Evolutionary conservation across 2,888 invertebrate genomes (phyloP), one percentile per base, ranked within the genome.

Genomic region (Marronus borbonicus): DNA sequence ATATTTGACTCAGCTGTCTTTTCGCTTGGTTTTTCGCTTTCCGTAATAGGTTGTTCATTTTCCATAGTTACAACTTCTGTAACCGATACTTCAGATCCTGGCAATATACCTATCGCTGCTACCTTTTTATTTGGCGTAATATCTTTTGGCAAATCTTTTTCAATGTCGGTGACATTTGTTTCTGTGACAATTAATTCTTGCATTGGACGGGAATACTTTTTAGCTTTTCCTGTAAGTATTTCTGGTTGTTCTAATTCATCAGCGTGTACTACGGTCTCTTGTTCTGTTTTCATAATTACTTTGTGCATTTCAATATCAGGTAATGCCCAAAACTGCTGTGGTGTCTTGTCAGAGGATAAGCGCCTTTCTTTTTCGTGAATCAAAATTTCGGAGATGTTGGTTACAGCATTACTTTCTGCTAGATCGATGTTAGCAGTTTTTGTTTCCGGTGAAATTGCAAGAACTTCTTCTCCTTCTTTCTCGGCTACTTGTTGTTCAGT

Each of bases 41-140:
- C 83, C 24, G 85, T 87, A 44, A 91, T 86, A 79, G 84, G 88
- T 86, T 88, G 86, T 89, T 92, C 92, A 85, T 87, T 90, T 68
- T 92, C 88, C 79, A 88, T 87, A 3, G 90, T 85, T 66, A 91
- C 82, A 3, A 91, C 85, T 88, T 93, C 92, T 10, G 91, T 93
- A 20, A 94, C 88, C 81, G 91, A 91, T 77, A 94, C 80, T 82
- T 92, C 88, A 88, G 93, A 91, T 84, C 88, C 92, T 88, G 90
- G 91, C 85, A 88, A 89, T 86, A 91, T 91, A 76, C 88, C 90
- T 52, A 91, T 84, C 76, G 89, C 87, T 3, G 90, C 90, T 39
- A 92, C 92, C 81, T 89, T 89, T 79, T 90, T 91, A 64, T 91
- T 85, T 3, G 91, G 89, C 85, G 92, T 90, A 80, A 90, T 89